Evolutionary conservation across 2,797 vertebrate genomes (phyloP).

Genomic region (Enteromius paludinosus): DNA sequence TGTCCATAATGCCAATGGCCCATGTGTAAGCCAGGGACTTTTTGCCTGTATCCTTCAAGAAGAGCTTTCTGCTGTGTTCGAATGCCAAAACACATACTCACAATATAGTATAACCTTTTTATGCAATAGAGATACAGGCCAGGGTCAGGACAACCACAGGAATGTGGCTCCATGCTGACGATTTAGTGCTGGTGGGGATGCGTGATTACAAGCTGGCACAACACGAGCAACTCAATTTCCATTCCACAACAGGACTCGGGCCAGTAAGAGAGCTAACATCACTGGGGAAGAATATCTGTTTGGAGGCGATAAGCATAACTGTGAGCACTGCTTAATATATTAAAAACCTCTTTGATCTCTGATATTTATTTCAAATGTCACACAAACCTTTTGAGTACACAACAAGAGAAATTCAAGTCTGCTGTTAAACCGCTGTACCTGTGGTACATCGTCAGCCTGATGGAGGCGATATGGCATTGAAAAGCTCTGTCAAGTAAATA

Average conservation of each 20-base stretch:
- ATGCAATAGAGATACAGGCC: conserved; percentile 49
- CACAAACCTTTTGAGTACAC: conserved; percentile 1
- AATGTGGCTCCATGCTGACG: conserved; percentile 34
- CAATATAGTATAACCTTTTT: conserved; percentile 47
- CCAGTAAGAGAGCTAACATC: conserved; percentile 24
- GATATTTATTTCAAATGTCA: conserved; percentile 48
- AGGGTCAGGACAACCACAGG: conserved; percentile 19
- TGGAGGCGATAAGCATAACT: conserved; percentile 45
- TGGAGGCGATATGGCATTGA: neutral
- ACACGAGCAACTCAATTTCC: conserved; percentile 48
- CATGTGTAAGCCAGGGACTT: conserved; percentile 44
- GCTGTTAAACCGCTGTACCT: neutral
- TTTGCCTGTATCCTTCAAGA: conserved; percentile 51
- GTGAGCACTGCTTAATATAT: neutral
- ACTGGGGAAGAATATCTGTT: conserved; percentile 26
- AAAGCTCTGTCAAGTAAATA: neutral
- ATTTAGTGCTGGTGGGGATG: conserved; percentile 39
- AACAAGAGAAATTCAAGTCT: neutral
- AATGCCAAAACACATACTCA: conserved; percentile 39
- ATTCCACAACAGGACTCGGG: conserved; percentile 15
- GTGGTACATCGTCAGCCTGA: neutral
- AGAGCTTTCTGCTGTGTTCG: conserved; percentile 43
- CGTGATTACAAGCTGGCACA: conserved; percentile 18
- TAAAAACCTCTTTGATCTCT: conserved; percentile 44
- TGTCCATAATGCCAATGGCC: conserved; percentile 5